Conservation (phyloP, 1,140 invertebrate species). For the Achroia grisella region DNA sequence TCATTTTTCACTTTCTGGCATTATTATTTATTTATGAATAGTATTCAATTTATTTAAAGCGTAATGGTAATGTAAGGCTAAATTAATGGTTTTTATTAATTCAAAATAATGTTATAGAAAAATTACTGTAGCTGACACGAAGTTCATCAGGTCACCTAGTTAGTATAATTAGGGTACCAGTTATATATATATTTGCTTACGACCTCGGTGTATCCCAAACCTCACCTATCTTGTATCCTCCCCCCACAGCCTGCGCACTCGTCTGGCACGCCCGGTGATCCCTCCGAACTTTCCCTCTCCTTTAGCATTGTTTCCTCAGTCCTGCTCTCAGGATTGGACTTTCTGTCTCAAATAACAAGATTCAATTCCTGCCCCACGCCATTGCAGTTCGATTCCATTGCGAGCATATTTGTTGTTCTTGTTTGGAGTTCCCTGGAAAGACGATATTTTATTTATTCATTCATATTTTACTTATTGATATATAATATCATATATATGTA, state of each 20-base stretch:
- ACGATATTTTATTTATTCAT: too few species aligned
- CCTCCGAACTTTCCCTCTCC: conserved; percentile 60
- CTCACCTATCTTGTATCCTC: conserved; percentile 63
- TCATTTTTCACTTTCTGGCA: too few species aligned
- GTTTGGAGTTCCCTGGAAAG: conserved; percentile 4
- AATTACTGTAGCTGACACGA: too few species aligned
- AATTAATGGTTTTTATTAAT: too few species aligned
- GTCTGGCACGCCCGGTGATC: conserved; percentile 54
- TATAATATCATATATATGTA: too few species aligned
- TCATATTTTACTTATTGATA: too few species aligned
- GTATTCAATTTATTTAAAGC: too few species aligned
- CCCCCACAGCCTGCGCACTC: conserved; percentile 70
- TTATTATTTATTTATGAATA: too few species aligned
- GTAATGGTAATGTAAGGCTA: too few species aligned
- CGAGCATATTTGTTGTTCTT: conserved; percentile 16
- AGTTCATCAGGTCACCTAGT: too few species aligned
- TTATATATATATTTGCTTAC: background rate
- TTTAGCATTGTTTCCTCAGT: conserved; percentile 58
- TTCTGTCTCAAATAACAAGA: conserved; percentile 59
- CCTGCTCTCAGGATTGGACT: conserved; percentile 33
- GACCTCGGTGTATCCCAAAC: background rate
- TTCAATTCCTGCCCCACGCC: conserved; percentile 29
- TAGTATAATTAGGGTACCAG: too few species aligned
- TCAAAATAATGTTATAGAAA: too few species aligned
- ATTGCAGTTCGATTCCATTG: conserved; percentile 36